These are phyloP conservation scores for Nycticorax nycticorax DNA, from an alignment of 2,113 vertebrate genomes.

Conservation along the genomic window DNA sequence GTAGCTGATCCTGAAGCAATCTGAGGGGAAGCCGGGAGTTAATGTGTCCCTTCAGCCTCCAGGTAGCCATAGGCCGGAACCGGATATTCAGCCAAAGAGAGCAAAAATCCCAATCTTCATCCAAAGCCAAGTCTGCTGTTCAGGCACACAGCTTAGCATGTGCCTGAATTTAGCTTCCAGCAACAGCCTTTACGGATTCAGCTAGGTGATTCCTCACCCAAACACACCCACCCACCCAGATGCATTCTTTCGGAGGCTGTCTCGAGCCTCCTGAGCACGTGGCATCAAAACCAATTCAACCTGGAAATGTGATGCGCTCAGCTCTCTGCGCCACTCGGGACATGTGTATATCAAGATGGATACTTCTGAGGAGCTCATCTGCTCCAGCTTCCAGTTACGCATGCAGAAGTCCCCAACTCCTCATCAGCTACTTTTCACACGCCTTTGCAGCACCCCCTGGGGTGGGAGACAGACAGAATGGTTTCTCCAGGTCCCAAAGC, in stretches of 20 bases:
- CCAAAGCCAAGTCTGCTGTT: neutral
- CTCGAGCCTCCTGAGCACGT: accelerated
- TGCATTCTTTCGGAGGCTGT: neutral
- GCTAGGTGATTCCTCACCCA: neutral
- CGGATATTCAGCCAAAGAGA: neutral
- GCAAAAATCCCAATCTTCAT: neutral
- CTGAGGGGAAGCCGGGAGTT: neutral
- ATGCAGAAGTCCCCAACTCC: neutral
- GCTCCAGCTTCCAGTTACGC: neutral
- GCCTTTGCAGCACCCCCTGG: neutral
- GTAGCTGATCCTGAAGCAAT: neutral
- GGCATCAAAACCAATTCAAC: neutral
- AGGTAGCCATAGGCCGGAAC: neutral
- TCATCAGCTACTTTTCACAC: neutral
- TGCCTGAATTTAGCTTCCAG: neutral
- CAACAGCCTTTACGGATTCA: neutral
- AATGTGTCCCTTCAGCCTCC: neutral
- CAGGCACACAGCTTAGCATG: neutral
- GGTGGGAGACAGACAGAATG: neutral
- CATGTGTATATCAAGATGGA: neutral
- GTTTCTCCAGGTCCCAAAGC: neutral
- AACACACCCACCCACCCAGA: neutral
- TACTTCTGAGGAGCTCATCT: neutral
- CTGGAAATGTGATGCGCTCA: neutral
- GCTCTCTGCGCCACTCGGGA: neutral